A percentile compares a stretch with the other conserved stretches of the same genome.
phyloP scores from a whole-genome alignment of 2,797 vertebrate genomes.

The Notamacropus eugenii region DNA sequence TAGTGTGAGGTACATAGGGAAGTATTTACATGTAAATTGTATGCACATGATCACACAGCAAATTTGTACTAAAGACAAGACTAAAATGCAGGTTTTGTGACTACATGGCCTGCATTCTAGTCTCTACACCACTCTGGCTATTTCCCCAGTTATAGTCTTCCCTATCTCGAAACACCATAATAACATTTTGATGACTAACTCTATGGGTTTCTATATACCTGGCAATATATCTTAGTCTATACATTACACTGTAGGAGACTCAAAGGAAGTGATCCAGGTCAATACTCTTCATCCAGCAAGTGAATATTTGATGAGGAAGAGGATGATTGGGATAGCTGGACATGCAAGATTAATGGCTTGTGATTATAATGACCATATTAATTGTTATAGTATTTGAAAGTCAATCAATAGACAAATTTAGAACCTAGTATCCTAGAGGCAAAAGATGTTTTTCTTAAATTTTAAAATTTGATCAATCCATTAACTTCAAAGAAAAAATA shows the following conservation, averaged over 20 bases:
- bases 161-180: background rate
- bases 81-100: background rate
- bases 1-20: background rate
- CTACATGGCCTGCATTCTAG: background rate
- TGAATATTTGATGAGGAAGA: background rate
- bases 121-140: background rate
- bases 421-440: background rate
- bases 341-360: background rate
- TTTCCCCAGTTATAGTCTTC: background rate
- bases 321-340: background rate
- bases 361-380: conserved; percentile 1
- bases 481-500: conserved; percentile 21
- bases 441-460: background rate
- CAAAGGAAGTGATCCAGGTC: background rate
- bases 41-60: background rate
- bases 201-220: background rate
- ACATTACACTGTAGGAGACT: background rate
- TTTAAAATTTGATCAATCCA: background rate
- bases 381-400: conserved; percentile 17
- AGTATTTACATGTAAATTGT: background rate
- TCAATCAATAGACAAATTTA: background rate
- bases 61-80: background rate
- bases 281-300: background rate
- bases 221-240: background rate
- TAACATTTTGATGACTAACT: background rate